Conservation (phyloP, 2,888 invertebrate species). For the Bembecia ichneumoniformis region DNA sequence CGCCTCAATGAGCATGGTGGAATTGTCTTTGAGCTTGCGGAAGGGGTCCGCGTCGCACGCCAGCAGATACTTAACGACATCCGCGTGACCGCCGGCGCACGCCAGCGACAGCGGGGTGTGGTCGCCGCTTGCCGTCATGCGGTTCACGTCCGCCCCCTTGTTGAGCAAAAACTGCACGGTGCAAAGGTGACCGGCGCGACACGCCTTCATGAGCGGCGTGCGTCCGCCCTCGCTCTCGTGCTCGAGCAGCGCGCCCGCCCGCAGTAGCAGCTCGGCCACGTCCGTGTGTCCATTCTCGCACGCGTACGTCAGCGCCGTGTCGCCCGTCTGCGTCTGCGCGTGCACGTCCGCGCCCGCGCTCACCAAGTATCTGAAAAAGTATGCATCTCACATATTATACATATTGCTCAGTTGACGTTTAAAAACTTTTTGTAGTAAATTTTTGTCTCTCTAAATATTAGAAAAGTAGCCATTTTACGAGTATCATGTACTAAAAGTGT, state of each 20-base stretch:
- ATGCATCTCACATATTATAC: too few relatives aligned
- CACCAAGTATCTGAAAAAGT: slow-evolving; percentile 74
- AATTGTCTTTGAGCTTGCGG: slow-evolving; percentile 98
- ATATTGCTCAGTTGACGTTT: too few relatives aligned
- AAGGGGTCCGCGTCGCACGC: slow-evolving; percentile 94
- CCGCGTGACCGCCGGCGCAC: slow-evolving; percentile 95
- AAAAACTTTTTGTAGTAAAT: neutral
- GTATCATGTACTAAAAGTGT: neutral
- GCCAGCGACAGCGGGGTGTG: slow-evolving; percentile 97
- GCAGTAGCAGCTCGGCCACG: slow-evolving; percentile 92
- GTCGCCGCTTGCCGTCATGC: slow-evolving; percentile 93
- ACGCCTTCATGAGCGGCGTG: slow-evolving; percentile 98
- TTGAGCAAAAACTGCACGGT: slow-evolving; percentile 96
- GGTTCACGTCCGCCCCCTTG: slow-evolving; percentile 74
- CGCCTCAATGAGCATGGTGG: slow-evolving; percentile 98
- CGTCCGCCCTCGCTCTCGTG: slow-evolving; percentile 97
- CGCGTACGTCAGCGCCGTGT: slow-evolving; percentile 96
- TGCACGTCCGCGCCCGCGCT: slow-evolving; percentile 91
- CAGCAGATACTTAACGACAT: slow-evolving; percentile 92
- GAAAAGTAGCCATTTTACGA: too few relatives aligned
- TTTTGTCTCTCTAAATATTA: too few relatives aligned
- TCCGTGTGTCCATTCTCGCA: slow-evolving; percentile 99
- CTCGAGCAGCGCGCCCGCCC: slow-evolving; percentile 92
- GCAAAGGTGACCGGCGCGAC: slow-evolving; percentile 94
- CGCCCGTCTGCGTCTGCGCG: slow-evolving; percentile 94